Conservation (phyloP, 2,888 invertebrate genomes). For the Sesia bembeciformis region DNA sequence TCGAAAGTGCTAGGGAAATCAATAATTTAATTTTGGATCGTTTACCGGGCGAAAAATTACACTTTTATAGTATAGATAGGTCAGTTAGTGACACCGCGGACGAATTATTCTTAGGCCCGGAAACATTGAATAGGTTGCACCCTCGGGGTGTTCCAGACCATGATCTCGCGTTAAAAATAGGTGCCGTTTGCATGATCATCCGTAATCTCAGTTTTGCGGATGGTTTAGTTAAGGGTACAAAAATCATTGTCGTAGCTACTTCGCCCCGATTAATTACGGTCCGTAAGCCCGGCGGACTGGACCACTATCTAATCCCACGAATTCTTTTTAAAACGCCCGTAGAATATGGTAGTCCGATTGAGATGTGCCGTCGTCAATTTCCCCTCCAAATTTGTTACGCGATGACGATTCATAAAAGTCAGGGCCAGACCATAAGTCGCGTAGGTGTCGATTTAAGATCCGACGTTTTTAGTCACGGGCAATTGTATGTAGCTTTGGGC, state of each 20-base stretch:
- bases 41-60: background rate
- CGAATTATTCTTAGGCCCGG: background rate
- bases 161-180: conserved; percentile 3
- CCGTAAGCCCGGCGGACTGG: conserved; percentile 1
- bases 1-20: background rate
- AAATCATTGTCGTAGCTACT: conserved; percentile 5
- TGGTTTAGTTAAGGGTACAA: conserved; percentile 7
- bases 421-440: conserved; percentile 6
- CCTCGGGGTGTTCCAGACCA: background rate
- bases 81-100: background rate
- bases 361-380: conserved; percentile 7
- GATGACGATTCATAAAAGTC: conserved; percentile 9
- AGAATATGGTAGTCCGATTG: background rate
- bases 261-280: conserved; percentile 5
- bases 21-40: background rate
- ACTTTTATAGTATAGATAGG: background rate
- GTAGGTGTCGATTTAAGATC: conserved; percentile 7
- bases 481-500: conserved; percentile 5
- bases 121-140: background rate
- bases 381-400: conserved; percentile 7
- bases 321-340: background rate
- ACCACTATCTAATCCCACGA: conserved; percentile 6
- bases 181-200: conserved; percentile 6
- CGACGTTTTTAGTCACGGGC: conserved; percentile 6
- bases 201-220: conserved; percentile 8